Evolutionary conservation across 2,888 invertebrate species (phyloP).

Genomic region (Germaria angustata): DNA sequence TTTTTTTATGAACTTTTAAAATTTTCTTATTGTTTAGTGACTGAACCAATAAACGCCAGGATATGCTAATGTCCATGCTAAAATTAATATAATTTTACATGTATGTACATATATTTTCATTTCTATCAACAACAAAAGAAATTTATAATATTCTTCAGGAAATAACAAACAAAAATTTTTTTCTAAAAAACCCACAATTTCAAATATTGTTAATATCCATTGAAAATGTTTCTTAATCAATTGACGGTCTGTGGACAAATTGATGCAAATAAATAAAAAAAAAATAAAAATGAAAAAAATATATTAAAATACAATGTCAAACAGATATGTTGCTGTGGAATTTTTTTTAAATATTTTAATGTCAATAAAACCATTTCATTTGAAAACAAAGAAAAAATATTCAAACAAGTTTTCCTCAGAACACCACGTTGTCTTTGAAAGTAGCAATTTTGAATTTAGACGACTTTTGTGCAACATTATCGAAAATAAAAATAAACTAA

Average conservation of each 20-base stretch:
- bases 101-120: no score
- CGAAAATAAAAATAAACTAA: constrained; percentile 20
- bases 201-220: constrained; percentile 30
- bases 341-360: constrained; percentile 22
- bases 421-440: no score
- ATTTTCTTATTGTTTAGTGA: no score
- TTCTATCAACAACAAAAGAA: no score
- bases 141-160: no score
- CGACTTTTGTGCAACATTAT: constrained; percentile 2
- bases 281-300: neutral
- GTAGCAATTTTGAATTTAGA: neutral
- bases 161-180: no score
- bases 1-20: no score
- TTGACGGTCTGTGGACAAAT: neutral
- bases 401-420: no score
- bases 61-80: no score
- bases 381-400: neutral
- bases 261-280: neutral
- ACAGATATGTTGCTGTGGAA: constrained; percentile 34
- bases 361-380: constrained; percentile 14
- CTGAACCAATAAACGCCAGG: no score
- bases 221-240: constrained; percentile 4
- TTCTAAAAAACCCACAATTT: no score
- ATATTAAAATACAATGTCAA: constrained; percentile 17
- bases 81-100: no score